Percentiles rank a stretch among this genome's conserved stretches.
phyloP scores from a whole-genome alignment of 2,888 invertebrate genomes.

The Lydus trimaculatus region DNA sequence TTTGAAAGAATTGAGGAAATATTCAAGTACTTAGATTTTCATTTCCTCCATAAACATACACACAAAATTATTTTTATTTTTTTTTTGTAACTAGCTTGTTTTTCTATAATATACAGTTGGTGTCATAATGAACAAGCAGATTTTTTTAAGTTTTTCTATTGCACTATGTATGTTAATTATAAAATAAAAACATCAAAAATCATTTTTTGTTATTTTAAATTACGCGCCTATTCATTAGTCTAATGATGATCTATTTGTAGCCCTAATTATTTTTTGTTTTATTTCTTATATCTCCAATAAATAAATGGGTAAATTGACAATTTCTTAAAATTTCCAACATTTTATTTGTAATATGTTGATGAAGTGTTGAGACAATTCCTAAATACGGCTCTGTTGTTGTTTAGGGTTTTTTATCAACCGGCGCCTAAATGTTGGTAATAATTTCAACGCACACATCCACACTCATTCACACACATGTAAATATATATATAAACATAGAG shows the following conservation, averaged over 20 bases:
- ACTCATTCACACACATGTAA: neutral
- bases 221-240: neutral
- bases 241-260: neutral
- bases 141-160: slow-evolving; percentile 2
- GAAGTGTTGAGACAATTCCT: no score
- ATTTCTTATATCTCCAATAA: no score
- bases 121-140: neutral
- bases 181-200: slow-evolving; percentile 17
- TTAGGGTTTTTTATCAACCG: neutral
- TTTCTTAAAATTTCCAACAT: no score
- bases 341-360: no score
- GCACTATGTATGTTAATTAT: slow-evolving; percentile 28
- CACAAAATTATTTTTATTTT: slow-evolving; percentile 13
- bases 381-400: no score
- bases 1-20: neutral
- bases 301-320: no score
- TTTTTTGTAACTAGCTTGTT: slow-evolving; percentile 1
- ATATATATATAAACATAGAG: no score
- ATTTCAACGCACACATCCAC: neutral
- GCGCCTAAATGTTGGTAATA: neutral
- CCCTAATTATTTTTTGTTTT: no score
- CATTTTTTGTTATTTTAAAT: neutral
- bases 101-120: neutral
- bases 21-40: slow-evolving; percentile 26
- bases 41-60: slow-evolving; percentile 15